Base-by-base conservation (phyloP, 1,140 invertebrate species). In the Heterodera carotae region DNA sequence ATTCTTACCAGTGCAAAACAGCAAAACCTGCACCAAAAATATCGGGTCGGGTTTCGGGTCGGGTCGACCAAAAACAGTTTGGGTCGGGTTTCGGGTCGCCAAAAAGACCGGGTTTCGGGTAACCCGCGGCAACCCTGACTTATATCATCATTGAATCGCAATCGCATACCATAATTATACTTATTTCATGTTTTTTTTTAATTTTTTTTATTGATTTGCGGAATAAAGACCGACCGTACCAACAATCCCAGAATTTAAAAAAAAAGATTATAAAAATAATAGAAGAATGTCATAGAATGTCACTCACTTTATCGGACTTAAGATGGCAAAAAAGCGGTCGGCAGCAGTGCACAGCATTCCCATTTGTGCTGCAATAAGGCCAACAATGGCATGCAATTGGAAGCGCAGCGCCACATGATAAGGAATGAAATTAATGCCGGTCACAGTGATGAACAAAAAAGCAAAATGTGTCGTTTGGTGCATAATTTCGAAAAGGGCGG, bases 401-500 rank as follows among this genome's bases (percentile, higher is more conserved):
- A 72, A 72, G 18, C 31, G 31, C 60, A 72, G 15, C 25, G 70
- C 70, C 33, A 60, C 29, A 22, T 53, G 53, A 56, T 72, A 72
- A 27, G 53, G 53, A 25, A 72, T 34, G 33, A 72, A 72, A 56
- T 72, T 72, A 56, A 56, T 72, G 36, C 70, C 70, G 33, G 12
- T 48, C 2, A 31, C 70, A 12, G 48, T 18, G 33, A 72, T 18
- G 18, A 56, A 10, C 33, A 72, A 31, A 31, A 72, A 72, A 3
- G 53, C 10, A 18, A 72, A 72, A 56, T 72, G 70, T 10, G 0
- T 60, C n/a, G 70, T 25, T 31, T 72, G 70, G n/a, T 72, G 70
- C 15, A 72, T n/a, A 27, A 48, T 72, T 34, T 72, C 70, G 60
- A 72, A 72, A 4, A 72, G 53, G 33, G 70, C 70, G 33, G 43